Percentiles rank a stretch among this genome's conserved stretches.
phyloP scores from a whole-genome alignment of 2,888 invertebrate species.

The Octonoba sinensis region DNA sequence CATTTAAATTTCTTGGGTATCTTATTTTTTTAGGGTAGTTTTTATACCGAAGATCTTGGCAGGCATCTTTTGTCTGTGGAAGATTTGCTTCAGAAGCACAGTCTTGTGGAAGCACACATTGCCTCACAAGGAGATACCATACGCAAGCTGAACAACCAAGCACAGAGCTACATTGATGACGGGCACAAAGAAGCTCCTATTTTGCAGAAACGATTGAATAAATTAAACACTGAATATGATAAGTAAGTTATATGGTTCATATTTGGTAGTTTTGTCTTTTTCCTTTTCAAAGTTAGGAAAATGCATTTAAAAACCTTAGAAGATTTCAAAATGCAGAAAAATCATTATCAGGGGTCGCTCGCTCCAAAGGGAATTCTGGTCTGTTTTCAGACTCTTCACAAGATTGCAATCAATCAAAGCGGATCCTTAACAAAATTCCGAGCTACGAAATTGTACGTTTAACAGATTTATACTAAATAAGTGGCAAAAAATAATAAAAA shows the following conservation, averaged over 20 bases:
- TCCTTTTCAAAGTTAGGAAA: too few species aligned
- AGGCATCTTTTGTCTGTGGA: conserved; percentile 95
- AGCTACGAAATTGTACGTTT: too few species aligned
- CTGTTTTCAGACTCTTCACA: too few species aligned
- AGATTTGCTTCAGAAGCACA: conserved; percentile 93
- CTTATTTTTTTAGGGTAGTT: conserved; percentile 74
- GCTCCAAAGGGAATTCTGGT: too few species aligned
- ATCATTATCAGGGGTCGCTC: too few species aligned
- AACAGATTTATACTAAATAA: too few species aligned
- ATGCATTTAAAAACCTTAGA: too few species aligned
- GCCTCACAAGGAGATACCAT: conserved; percentile 89
- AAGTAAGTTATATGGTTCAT: conserved; percentile 73
- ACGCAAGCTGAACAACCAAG: conserved; percentile 76
- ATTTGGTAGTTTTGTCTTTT: too few species aligned
- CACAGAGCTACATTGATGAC: conserved; percentile 74
- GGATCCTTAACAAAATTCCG: too few species aligned
- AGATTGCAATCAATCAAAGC: too few species aligned
- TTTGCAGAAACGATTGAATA: conserved; percentile 80
- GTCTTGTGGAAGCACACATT: conserved; percentile 90
- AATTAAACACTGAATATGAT: conserved; percentile 83
- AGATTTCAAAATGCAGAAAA: too few species aligned
- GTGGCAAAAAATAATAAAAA: too few species aligned
- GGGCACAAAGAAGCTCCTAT: conserved; percentile 76
- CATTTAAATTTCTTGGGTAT: conserved; percentile 4
- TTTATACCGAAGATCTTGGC: conserved; percentile 89